Evolutionary conservation across 2,113 vertebrate genomes (phyloP), one percentile per base, ranked within the genome.

Genomic region (Macroglossus sobrinus): DNA sequence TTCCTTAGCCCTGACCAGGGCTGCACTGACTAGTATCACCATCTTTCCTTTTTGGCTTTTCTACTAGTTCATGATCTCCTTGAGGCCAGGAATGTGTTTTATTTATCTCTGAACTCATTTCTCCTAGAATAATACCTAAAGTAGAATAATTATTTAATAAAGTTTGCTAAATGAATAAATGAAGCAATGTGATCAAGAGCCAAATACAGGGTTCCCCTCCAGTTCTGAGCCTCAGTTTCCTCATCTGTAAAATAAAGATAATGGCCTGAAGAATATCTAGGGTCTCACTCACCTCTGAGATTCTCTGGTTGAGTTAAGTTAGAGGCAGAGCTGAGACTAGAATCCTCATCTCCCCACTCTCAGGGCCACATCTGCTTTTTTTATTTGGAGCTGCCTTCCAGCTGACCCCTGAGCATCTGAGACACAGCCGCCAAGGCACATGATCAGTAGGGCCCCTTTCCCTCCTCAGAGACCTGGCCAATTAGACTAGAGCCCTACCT

Each of bases 81-180:
- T 47, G 38, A 87, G 40, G 40, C n/a, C 18, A 86, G 75, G 57
- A 74, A 66, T 75, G 19, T 43, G 55, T 81, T 85, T 86, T 82
- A 79, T n/a, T 93, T 96, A 47, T 43, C 79, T 90, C 59, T 84
- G 55, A 94, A 43, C 22, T 84, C 92, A 72, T 74, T 93, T 92
- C 85, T 93, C 61, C 28, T 89, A 85, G 68, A 95, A 92, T 85
- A 84, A 88, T 61, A 50, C 30, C 30, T 81, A n/a, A 66, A 16
- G 28, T 61, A 47, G 30, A 91, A 72, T 80, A 35, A 93, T 66
- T 33, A 10, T 84, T 89, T 61, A 45, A 84, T 79, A 84, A 92
- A 50, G 59, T 71, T 86, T 92, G 76, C 85, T 90, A 45, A 93
- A 55, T 86, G 50, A 75, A 90, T 61, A 87, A 90, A 38, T 38